Conservation (phyloP, 1,140 invertebrate genomes). For the Pseudomyrmex cubaensis region DNA sequence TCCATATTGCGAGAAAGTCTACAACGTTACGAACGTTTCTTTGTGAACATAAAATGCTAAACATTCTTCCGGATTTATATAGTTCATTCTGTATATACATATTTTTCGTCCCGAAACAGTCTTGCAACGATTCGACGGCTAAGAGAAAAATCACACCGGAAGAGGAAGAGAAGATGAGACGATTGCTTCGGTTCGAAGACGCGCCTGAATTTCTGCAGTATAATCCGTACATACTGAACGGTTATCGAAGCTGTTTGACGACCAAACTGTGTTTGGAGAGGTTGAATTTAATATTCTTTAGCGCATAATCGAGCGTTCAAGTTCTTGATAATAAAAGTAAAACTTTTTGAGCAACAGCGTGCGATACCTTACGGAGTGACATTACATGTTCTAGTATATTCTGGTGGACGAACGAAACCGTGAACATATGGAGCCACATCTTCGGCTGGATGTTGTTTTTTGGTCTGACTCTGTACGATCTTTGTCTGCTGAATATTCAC, state of each 20-base stretch:
- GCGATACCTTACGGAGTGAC: not conserved
- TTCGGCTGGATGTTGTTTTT: conserved; percentile 96
- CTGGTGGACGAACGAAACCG: conserved; percentile 98
- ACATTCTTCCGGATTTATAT: not conserved
- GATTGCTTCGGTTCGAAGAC: conserved; percentile 86
- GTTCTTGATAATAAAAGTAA: not conserved
- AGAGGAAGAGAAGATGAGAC: conserved; percentile 82
- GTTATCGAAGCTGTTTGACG: conserved; percentile 91
- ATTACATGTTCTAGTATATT: conserved; percentile 89
- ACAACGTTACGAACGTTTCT: not conserved
- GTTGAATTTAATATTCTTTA: conserved; percentile 82
- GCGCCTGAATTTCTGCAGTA: conserved; percentile 94
- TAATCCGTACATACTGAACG: conserved; percentile 89
- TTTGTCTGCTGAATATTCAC: conserved; percentile 91
- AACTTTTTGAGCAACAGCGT: not conserved
- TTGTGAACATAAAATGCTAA: not conserved
- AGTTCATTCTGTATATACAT: not conserved
- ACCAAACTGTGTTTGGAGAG: conserved; percentile 95
- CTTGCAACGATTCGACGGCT: conserved; percentile 74
- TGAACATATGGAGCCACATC: conserved; percentile 99
- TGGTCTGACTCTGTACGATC: conserved; percentile 93
- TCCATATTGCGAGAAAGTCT: not conserved
- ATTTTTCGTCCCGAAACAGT: conserved; percentile 3
- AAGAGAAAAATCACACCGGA: conserved; percentile 76
- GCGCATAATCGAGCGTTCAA: not conserved